A percentile compares a stretch with the other conserved stretches of the same genome.
Conservation (phyloP, 1,140 invertebrate species). For the Zaprionus capensis region DNA sequence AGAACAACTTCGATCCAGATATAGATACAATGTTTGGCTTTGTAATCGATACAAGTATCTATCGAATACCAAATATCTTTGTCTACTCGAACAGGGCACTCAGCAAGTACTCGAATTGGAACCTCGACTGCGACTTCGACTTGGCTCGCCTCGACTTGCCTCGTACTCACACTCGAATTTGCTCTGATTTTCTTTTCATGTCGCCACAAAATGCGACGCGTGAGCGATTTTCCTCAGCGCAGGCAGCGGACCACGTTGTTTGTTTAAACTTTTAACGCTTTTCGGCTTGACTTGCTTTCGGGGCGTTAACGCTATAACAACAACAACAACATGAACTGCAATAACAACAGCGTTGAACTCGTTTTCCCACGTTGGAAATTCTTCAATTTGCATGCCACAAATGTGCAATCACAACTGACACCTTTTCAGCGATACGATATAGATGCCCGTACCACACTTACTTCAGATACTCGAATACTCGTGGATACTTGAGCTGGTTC, state of each 20-base stretch:
- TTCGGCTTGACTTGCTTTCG: conserved; percentile 69
- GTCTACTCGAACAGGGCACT: conserved; percentile 21
- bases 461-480: conserved; percentile 25
- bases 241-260: conserved; percentile 47
- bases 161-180: conserved; percentile 22
- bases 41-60: conserved; percentile 55
- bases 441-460: conserved; percentile 42
- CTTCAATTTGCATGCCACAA: conserved; percentile 78
- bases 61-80: conserved; percentile 25
- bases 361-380: conserved; percentile 82
- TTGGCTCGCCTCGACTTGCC: not conserved
- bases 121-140: not conserved
- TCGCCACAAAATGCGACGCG: conserved; percentile 54
- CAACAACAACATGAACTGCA: conserved; percentile 22
- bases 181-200: conserved; percentile 57
- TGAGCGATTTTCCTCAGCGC: conserved; percentile 61
- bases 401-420: conserved; percentile 74
- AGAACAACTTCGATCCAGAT: conserved; percentile 38
- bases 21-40: conserved; percentile 37
- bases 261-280: conserved; percentile 76
- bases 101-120: conserved; percentile 30
- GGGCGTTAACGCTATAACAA: conserved; percentile 56
- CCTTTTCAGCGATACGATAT: conserved; percentile 63
- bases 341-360: conserved; percentile 54
- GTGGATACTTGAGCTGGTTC: conserved; percentile 6